phyloP scores from a whole-genome alignment of 1,140 invertebrate genomes.

The Harlomillsia oculata region DNA sequence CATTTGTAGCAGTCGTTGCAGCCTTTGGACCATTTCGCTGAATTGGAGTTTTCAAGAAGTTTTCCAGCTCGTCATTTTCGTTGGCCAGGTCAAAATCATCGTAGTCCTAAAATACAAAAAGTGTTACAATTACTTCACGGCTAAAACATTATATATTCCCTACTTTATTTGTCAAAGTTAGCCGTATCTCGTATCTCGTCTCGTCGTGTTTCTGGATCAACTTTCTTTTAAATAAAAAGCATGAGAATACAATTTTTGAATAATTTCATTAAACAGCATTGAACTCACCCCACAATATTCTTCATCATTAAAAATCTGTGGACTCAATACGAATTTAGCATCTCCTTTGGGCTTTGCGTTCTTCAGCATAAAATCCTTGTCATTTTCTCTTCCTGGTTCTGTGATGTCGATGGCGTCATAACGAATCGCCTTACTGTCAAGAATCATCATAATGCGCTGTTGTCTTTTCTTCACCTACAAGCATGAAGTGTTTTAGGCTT shows the following conservation, averaged over 20 bases:
- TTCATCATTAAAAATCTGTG: constrained; percentile 86
- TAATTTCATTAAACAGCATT: too few species aligned
- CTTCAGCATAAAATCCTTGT: constrained; percentile 85
- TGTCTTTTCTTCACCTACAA: constrained; percentile 85
- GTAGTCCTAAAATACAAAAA: constrained; percentile 61
- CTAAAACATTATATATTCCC: not conserved
- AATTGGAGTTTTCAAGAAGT: constrained; percentile 51
- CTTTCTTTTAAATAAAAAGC: too few species aligned
- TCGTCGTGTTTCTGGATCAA: too few species aligned
- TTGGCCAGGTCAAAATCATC: constrained; percentile 83
- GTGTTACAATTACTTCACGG: not conserved
- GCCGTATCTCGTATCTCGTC: too few species aligned
- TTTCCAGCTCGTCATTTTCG: constrained; percentile 79
- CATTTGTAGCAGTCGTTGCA: constrained; percentile 30
- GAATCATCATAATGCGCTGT: constrained; percentile 78
- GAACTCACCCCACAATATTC: constrained; percentile 79
- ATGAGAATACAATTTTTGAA: too few species aligned
- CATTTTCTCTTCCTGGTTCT: constrained; percentile 73
- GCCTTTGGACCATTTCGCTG: constrained; percentile 18
- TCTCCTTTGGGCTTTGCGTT: constrained; percentile 55
- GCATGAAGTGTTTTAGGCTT: not conserved
- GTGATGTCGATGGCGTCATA: constrained; percentile 86
- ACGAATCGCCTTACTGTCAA: constrained; percentile 78
- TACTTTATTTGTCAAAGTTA: too few species aligned
- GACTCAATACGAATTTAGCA: constrained; percentile 66